Percentiles rank a stretch among this genome's conserved stretches.
These are phyloP conservation scores for Echeneis naucrates DNA, from an alignment of 2,797 vertebrate genomes.

Conservation along the genomic window DNA sequence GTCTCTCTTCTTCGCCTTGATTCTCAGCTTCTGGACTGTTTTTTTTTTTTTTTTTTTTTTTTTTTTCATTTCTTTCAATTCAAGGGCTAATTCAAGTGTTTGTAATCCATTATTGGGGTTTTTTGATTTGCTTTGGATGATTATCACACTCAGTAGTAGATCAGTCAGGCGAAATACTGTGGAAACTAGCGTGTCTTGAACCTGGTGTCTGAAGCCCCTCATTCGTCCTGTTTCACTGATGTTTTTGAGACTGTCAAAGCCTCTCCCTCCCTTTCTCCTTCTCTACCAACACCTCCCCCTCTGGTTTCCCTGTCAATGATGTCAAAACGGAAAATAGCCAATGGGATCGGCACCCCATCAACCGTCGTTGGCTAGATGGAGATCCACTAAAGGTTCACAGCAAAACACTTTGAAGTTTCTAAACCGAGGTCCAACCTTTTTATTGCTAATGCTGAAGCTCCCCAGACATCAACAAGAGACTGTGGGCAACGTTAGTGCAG, in stretches of 20 bases:
- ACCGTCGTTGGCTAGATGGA: conserved; percentile 52
- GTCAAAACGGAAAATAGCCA: conserved; percentile 76
- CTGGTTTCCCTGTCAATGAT: conserved; percentile 60
- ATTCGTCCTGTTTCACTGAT: conserved; percentile 39
- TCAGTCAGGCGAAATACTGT: conserved; percentile 62
- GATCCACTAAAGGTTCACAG: conserved; percentile 37
- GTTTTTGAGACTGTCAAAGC: conserved; percentile 50
- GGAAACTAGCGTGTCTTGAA: conserved; percentile 65
- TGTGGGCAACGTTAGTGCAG: conserved; percentile 64
- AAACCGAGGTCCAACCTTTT: conserved; percentile 45
- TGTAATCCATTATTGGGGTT: conserved; percentile 59
- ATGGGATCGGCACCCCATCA: conserved; percentile 53
- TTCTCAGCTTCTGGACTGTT: conserved; percentile 74
- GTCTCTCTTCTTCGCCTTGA: conserved; percentile 49
- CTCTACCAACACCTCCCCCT: background rate
- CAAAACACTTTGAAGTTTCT: conserved; percentile 28
- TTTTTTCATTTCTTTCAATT: conserved; percentile 70
- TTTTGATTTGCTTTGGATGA: conserved; percentile 57
- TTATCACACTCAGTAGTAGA: conserved; percentile 55
- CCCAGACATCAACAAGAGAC: conserved; percentile 55
- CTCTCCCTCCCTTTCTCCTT: conserved; percentile 13
- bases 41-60: conserved; percentile 60
- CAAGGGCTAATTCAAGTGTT: conserved; percentile 87
- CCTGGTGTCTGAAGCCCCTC: conserved; percentile 64
- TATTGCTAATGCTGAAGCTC: conserved; percentile 59